Percentiles rank a stretch among this genome's conserved stretches.
These are phyloP conservation scores for Amphipoea oculea DNA, from an alignment of 2,888 invertebrate species.

Conservation along the genomic window DNA sequence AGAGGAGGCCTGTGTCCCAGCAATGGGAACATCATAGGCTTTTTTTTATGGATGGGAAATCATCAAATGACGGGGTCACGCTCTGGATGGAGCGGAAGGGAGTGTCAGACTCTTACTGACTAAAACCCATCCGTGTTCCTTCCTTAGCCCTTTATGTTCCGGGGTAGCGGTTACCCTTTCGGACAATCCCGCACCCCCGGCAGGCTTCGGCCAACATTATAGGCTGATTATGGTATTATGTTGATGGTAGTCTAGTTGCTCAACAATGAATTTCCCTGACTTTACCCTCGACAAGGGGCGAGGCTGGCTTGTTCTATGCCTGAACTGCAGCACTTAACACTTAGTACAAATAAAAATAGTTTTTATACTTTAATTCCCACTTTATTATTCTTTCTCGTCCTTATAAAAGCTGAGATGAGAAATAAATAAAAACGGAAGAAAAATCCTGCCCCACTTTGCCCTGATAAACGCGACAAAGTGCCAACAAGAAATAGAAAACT, in stretches of 20 bases:
- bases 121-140: no score
- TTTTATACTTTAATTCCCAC: background rate
- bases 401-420: conserved; percentile 29
- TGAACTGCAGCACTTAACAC: background rate
- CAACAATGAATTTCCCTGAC: background rate
- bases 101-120: no score
- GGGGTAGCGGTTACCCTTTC: no score
- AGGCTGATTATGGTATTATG: background rate
- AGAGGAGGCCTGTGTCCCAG: background rate
- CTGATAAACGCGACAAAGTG: conserved; percentile 46
- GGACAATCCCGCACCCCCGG: no score
- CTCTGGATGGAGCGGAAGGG: no score
- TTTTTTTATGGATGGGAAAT: no score
- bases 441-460: conserved; percentile 40
- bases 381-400: conserved; percentile 23
- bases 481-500: conserved; percentile 50
- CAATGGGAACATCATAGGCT: no score
- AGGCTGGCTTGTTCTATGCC: background rate
- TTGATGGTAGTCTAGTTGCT: background rate
- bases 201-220: no score
- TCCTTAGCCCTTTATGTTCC: no score
- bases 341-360: background rate
- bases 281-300: background rate
- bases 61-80: no score
- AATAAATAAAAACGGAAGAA: conserved; percentile 46